phyloP scores from a whole-genome alignment of 2,797 vertebrate species.

The Brachyalestes nurse region DNA sequence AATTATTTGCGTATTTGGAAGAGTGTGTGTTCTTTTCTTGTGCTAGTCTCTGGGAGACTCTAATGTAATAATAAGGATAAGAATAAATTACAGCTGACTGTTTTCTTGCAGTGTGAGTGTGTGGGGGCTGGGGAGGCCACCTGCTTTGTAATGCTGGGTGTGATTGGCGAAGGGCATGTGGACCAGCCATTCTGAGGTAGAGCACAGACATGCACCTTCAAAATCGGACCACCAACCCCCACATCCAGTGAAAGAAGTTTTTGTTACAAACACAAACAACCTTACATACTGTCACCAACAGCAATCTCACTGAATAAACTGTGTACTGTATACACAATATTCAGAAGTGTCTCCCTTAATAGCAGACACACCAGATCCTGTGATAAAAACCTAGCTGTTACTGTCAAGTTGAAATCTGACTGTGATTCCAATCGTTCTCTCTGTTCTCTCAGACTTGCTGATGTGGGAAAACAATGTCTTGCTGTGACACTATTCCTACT shows the following conservation, averaged over 20 bases:
- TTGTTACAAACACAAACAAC: neutral
- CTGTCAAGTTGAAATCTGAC: neutral
- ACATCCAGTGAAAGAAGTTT: neutral
- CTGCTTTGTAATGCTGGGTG: neutral
- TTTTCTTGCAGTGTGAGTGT: constrained; percentile 6
- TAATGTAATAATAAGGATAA: constrained; percentile 5
- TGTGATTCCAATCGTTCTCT: neutral
- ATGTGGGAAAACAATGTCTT: neutral
- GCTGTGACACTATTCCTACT: too few relatives aligned
- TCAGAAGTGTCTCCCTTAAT: neutral
- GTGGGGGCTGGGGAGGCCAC: constrained; percentile 4
- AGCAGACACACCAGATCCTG: neutral
- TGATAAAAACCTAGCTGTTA: neutral
- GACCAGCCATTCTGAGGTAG: neutral
- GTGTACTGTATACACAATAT: neutral
- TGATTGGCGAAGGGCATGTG: neutral
- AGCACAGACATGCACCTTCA: neutral
- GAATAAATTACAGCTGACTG: neutral
- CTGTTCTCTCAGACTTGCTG: neutral
- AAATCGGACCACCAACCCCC: neutral
- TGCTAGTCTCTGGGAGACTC: neutral
- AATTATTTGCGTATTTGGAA: neutral
- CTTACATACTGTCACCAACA: neutral
- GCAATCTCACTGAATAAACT: neutral
- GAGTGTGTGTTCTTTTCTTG: neutral